Conservation (phyloP, 2,113 vertebrate species). For the Elanus axillaris region DNA sequence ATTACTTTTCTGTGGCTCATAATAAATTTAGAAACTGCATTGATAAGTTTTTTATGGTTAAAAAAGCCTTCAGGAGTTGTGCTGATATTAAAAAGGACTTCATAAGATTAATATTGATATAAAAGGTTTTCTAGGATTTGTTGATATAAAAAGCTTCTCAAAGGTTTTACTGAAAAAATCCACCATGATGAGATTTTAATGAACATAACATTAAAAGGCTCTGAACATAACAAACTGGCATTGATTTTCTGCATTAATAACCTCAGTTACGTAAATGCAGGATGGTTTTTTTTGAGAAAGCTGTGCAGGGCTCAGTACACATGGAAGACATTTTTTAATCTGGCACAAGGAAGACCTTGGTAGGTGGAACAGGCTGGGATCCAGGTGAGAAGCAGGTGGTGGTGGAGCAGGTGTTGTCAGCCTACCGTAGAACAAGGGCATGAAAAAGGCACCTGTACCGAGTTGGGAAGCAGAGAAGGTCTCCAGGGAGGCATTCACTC, state of each 20-base stretch:
- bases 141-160: background rate
- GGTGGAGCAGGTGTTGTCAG: background rate
- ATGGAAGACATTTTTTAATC: background rate
- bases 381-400: background rate
- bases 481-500: background rate
- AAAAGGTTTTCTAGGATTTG: background rate
- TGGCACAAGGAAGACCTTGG: background rate
- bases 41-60: background rate
- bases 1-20: background rate
- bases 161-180: background rate
- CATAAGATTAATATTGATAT: background rate
- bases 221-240: background rate
- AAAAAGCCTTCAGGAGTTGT: background rate
- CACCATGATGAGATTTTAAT: background rate
- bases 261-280: background rate
- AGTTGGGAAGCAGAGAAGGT: background rate
- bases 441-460: background rate
- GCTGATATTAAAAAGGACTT: background rate
- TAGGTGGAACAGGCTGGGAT: background rate
- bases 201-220: background rate
- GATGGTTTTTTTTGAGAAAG: background rate
- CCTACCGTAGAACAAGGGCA: background rate
- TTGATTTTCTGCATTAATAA: background rate
- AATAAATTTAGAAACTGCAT: background rate
- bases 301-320: background rate